Conservation (phyloP, 1,140 invertebrate species). For the Leptinotarsa defecta region DNA sequence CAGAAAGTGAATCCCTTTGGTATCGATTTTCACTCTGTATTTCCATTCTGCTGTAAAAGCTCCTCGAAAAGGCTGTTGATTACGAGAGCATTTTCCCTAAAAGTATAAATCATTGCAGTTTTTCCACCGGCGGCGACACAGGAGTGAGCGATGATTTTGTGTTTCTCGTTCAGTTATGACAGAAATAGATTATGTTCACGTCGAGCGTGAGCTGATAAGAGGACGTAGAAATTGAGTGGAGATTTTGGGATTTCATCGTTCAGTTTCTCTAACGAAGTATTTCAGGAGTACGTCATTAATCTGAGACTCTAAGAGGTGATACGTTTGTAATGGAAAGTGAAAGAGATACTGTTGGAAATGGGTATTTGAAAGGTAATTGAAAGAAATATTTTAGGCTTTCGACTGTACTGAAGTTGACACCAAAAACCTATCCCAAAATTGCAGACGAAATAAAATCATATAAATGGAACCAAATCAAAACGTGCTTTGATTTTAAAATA, state of each 20-base stretch:
- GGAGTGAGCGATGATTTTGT: constrained; percentile 1
- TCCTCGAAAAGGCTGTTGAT: background rate
- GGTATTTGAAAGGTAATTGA: no score
- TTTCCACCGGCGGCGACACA: background rate
- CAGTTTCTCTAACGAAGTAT: constrained; percentile 3
- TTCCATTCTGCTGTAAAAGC: constrained; percentile 3
- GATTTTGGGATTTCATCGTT: constrained; percentile 1
- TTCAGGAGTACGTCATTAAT: background rate
- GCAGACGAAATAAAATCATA: no score
- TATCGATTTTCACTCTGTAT: constrained; percentile 8
- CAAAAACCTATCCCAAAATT: no score
- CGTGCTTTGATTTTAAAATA: no score
- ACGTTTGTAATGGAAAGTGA: no score
- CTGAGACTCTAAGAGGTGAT: background rate
- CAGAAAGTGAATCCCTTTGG: background rate
- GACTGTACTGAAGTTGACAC: no score
- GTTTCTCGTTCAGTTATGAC: constrained; percentile 3
- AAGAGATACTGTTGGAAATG: no score
- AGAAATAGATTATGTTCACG: constrained; percentile 1
- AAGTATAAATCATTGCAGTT: constrained; percentile 8
- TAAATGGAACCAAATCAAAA: no score
- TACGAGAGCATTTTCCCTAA: constrained; percentile 6
- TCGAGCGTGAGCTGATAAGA: background rate
- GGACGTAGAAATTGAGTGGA: constrained; percentile 7
- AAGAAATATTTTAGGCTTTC: no score